Evolutionary conservation across 2,888 invertebrate genomes (phyloP).

Genomic region (Melieria omissa): DNA sequence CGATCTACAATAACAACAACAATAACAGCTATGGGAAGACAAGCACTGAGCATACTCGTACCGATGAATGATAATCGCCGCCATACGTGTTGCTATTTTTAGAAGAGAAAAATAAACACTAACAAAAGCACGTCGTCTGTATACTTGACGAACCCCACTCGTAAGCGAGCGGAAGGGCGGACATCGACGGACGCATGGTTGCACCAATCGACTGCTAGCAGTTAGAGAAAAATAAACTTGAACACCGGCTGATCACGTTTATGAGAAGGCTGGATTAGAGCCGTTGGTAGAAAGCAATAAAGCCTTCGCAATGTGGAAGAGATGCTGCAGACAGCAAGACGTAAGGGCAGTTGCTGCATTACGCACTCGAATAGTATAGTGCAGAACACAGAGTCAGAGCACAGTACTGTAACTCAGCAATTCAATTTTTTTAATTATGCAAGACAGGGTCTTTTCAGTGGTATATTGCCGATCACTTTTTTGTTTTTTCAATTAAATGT

Average conservation of each 20-base stretch:
- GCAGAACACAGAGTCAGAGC: too few relatives aligned
- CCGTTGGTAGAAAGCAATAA: neutral
- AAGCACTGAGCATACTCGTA: neutral
- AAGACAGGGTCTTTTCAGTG: too few relatives aligned
- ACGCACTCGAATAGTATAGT: too few relatives aligned
- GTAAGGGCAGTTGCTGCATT: slow-evolving; percentile 48
- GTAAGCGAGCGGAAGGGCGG: slow-evolving; percentile 6
- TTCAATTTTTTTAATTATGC: too few relatives aligned
- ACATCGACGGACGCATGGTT: neutral
- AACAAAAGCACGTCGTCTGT: slow-evolving; percentile 46
- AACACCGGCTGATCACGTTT: neutral
- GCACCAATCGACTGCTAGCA: neutral
- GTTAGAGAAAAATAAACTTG: neutral
- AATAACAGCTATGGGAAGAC: slow-evolving; percentile 18
- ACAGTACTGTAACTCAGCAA: too few relatives aligned
- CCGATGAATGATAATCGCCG: slow-evolving; percentile 54
- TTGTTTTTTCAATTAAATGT: too few relatives aligned
- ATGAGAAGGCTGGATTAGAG: neutral
- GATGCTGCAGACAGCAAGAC: slow-evolving; percentile 23
- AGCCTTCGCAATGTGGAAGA: neutral
- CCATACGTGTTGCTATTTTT: slow-evolving; percentile 61
- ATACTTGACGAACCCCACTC: slow-evolving; percentile 1
- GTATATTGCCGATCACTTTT: too few relatives aligned
- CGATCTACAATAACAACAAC: slow-evolving; percentile 30
- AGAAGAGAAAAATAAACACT: slow-evolving; percentile 43